Evolutionary conservation across 2,797 vertebrate species (phyloP).

Genomic region (Mycteria americana): DNA sequence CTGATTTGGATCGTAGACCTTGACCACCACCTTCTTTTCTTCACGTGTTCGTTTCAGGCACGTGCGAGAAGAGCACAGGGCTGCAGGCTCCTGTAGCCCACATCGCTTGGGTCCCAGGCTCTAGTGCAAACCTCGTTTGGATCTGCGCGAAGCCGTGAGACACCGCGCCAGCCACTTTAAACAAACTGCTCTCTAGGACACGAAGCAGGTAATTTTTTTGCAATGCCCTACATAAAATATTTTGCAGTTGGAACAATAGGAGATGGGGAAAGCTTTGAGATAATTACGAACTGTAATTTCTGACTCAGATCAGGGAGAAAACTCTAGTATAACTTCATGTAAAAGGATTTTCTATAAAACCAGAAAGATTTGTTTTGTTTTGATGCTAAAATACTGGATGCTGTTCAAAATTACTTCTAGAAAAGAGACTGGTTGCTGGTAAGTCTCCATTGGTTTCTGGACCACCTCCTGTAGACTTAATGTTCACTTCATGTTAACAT

Average conservation of each 20-base stretch:
- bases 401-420: background rate
- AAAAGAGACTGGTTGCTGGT: background rate
- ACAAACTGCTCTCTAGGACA: background rate
- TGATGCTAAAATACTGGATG: background rate
- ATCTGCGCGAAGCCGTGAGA: background rate
- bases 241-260: background rate
- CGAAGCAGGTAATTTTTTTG: background rate
- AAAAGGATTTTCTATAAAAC: background rate
- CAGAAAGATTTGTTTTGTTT: background rate
- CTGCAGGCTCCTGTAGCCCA: background rate
- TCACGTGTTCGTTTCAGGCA: background rate
- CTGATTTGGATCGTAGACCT: background rate
- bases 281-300: background rate
- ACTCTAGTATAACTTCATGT: background rate
- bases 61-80: background rate
- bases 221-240: background rate
- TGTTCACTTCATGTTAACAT: background rate
- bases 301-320: background rate
- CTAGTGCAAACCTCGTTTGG: rapidly evolving
- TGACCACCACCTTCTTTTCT: background rate
- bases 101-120: background rate
- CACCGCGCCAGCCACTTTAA: rapidly evolving
- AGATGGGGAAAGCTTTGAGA: background rate
- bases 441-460: background rate
- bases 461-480: background rate